Evolutionary conservation across 2,113 vertebrate species (phyloP).

Genomic region (Rattus rattus): DNA sequence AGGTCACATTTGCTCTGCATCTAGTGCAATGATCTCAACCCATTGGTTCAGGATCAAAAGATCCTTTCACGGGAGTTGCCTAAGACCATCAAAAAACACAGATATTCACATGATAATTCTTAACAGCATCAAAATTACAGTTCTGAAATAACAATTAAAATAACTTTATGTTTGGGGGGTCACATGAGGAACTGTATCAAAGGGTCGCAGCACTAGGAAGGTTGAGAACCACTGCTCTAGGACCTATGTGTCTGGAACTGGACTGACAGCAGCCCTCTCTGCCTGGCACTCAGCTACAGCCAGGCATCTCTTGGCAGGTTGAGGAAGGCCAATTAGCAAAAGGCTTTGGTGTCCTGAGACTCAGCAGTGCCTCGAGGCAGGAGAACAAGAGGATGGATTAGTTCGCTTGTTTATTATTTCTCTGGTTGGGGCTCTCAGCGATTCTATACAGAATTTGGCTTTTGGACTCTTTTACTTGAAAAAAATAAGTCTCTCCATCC

Average conservation of each 20-base stretch:
- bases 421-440: neutral
- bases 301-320: neutral
- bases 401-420: neutral
- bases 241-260: no score
- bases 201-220: neutral
- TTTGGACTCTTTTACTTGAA: neutral
- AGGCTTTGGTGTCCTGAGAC: accelerated
- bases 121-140: neutral
- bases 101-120: neutral
- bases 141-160: neutral
- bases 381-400: neutral
- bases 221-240: neutral
- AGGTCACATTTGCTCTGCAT: neutral
- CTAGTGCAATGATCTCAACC: neutral
- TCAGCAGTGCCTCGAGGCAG: neutral
- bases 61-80: neutral
- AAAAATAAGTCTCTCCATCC: neutral
- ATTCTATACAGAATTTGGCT: neutral
- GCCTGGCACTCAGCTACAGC: accelerated
- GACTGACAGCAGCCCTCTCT: neutral
- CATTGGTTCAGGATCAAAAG: neutral
- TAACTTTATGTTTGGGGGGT: neutral
- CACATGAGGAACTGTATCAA: neutral
- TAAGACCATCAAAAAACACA: neutral
- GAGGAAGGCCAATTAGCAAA: neutral